phyloP scores from a whole-genome alignment of 2,113 vertebrate genomes.

The Equus quagga region DNA sequence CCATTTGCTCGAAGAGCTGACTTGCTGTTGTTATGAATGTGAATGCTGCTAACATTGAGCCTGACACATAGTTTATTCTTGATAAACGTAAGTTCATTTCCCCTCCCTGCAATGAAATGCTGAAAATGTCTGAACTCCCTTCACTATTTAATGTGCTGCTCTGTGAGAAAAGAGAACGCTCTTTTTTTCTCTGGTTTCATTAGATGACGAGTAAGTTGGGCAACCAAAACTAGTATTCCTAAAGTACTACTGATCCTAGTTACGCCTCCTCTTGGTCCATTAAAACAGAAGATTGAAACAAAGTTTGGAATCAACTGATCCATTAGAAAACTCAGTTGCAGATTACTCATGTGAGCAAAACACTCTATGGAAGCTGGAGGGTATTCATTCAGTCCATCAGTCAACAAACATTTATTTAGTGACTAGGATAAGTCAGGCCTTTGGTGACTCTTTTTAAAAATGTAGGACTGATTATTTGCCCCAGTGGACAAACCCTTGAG shows the following conservation, averaged over 20 bases:
- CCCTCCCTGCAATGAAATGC: not conserved
- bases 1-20: not conserved
- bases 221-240: not conserved
- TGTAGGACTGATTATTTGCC: not conserved
- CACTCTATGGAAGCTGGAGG: not conserved
- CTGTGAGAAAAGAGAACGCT: not conserved
- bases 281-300: not conserved
- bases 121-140: not conserved
- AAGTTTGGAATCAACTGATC: not conserved
- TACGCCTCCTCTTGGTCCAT: not conserved
- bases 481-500: not conserved
- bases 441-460: not conserved
- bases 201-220: not conserved
- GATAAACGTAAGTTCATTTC: not conserved
- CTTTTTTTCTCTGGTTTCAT: not conserved
- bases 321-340: not conserved
- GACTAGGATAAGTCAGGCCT: not conserved
- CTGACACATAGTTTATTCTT: not conserved
- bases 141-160: constrained; percentile 14
- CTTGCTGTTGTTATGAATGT: not conserved
- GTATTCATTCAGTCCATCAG: not conserved
- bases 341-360: constrained; percentile 3
- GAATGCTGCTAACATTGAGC: not conserved
- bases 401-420: not conserved
- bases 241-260: not conserved